Conservation (phyloP, 2,113 vertebrate genomes). For the Lampris megalopsis region DNA sequence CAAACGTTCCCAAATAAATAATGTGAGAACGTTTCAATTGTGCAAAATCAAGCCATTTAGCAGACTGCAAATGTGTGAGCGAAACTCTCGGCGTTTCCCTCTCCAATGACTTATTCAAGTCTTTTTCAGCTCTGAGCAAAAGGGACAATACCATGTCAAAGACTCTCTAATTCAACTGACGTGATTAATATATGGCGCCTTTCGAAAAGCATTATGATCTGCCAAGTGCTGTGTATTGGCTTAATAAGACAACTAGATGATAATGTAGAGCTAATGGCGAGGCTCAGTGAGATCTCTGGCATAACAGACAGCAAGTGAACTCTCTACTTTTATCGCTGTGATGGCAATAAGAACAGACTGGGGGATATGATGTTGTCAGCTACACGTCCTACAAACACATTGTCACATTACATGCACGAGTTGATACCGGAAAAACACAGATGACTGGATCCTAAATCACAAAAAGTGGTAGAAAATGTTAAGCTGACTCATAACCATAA, state of each 20-base stretch:
- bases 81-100: slow-evolving; percentile 42
- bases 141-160: too few species aligned
- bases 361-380: slow-evolving; percentile 33
- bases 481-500: slow-evolving; percentile 42
- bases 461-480: slow-evolving; percentile 46
- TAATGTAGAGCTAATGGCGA: slow-evolving; percentile 34
- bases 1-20: slow-evolving; percentile 56
- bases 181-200: slow-evolving; percentile 10
- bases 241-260: slow-evolving; percentile 46
- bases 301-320: slow-evolving; percentile 48
- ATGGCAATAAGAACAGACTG: slow-evolving; percentile 41
- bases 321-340: slow-evolving; percentile 39
- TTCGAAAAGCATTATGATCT: slow-evolving; percentile 1
- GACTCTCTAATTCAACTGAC: slow-evolving; percentile 30
- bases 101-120: too few species aligned
- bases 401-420: slow-evolving; percentile 50
- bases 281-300: slow-evolving; percentile 27
- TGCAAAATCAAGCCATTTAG: slow-evolving; percentile 67
- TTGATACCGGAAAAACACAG: slow-evolving; percentile 61
- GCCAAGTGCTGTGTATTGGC: slow-evolving; percentile 31
- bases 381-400: slow-evolving; percentile 8
- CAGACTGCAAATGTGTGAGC: slow-evolving; percentile 65
- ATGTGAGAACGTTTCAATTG: slow-evolving; percentile 65
- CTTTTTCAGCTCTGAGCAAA: slow-evolving; percentile 66
- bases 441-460: slow-evolving; percentile 67